Base-by-base conservation (phyloP, 1,140 invertebrate species). In the Cyclargus thomasi region DNA sequence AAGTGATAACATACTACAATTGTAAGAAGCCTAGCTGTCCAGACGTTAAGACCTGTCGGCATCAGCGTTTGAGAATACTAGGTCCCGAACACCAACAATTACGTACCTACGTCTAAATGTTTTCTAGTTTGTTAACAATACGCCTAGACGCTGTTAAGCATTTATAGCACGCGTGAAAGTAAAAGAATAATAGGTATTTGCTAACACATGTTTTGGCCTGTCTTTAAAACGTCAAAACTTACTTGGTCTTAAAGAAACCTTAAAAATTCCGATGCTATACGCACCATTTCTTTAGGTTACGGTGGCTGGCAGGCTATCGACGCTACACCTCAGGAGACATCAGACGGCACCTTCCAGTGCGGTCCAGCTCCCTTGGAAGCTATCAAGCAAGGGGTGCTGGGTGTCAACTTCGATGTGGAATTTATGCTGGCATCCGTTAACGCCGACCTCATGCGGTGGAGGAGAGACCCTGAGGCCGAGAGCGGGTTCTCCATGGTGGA, bases 291-390 rank as follows among this genome's bases (percentile, higher is more conserved):
- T 22, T n/a, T 64, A 83, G 93, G 93, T 47, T 94, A 94, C 80
- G 94, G 94, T 35, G 95, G 95, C 1, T 95, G 95, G 95, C 95
- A 95, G 87, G 94, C 93, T 0, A 92, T 95, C 70, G 95, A 95
- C 83, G 92, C 94, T 0, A 95, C 95, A 14, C 95, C 95, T 5
- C 95, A 96, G 79, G 95, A 95, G 84, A 86, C 87, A 22, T 94
- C 94, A 65, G 79, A 87, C 75, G 90, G 90, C 1, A 76, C 91
- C 63, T 93, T 90, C 76, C 92, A 93, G 39, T 95, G 94, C 76
- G 95, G 95, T 0, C 95, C 95, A 8, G 91, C 93, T 0, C 92
- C 93, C 0, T 68, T 93, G 2, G 92, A 93, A 79, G 95, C 95
- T 18, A 93, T 96, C 47, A 93, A 94, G 73, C 91, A 93, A 73